phyloP scores from a whole-genome alignment of 2,888 invertebrate species.

The Platycheirus rosarum region DNA sequence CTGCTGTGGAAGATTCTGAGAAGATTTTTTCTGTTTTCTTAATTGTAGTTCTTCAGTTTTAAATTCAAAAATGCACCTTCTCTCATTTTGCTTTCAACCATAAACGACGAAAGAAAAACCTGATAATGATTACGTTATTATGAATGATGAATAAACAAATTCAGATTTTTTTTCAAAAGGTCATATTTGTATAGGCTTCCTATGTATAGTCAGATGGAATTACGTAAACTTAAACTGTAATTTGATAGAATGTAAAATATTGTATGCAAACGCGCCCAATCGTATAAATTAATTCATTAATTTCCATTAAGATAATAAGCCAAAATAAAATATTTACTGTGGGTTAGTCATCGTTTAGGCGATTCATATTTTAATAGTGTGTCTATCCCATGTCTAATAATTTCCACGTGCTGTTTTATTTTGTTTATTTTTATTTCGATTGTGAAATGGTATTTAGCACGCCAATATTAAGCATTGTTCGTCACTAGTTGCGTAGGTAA shows the following conservation, averaged over 20 bases:
- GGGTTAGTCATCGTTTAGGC: conserved; percentile 26
- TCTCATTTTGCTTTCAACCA: too few species aligned
- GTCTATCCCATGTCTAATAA: conserved; percentile 43
- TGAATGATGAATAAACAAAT: too few species aligned
- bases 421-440: neutral
- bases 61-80: too few species aligned
- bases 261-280: neutral
- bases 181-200: too few species aligned
- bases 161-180: too few species aligned
- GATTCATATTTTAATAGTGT: neutral
- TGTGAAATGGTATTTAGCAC: neutral
- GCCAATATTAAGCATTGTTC: neutral
- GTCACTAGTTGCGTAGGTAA: neutral
- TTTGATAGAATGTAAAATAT: neutral
- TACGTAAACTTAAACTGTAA: neutral
- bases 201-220: too few species aligned
- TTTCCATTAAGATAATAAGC: conserved; percentile 22
- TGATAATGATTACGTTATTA: too few species aligned
- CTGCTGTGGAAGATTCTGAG: too few species aligned
- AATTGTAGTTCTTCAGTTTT: too few species aligned
- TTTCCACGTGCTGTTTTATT: conserved; percentile 24
- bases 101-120: too few species aligned
- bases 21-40: too few species aligned
- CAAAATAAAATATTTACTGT: conserved; percentile 1
- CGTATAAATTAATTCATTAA: conserved; percentile 28